A percentile compares a stretch with the other conserved stretches of the same genome.
These are phyloP conservation scores for Hypocryptadius cinnamomeus DNA, from an alignment of 2,113 vertebrate species.

Conservation along the genomic window DNA sequence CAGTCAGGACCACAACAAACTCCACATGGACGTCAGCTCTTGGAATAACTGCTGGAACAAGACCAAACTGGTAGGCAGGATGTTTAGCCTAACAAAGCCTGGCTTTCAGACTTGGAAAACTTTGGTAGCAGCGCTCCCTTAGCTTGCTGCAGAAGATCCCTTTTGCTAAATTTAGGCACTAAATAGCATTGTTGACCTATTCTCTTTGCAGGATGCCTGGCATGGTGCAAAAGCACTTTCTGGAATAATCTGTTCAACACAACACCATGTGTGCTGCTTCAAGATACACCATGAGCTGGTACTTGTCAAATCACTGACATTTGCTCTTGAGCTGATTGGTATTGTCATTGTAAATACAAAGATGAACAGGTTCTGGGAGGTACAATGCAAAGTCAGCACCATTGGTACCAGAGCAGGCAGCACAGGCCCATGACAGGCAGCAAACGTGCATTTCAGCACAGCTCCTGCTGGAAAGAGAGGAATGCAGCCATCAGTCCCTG, in stretches of 20 bases:
- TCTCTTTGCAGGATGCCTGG: not conserved
- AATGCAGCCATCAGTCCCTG: not conserved
- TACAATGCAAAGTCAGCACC: rapidly evolving
- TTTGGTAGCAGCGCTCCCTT: not conserved
- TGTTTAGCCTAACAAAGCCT: not conserved
- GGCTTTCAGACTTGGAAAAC: not conserved
- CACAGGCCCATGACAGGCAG: not conserved
- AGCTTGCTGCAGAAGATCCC: not conserved
- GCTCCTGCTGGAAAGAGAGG: not conserved
- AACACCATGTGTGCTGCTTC: not conserved
- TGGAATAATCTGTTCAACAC: not conserved
- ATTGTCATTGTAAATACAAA: not conserved
- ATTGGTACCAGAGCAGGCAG: not conserved
- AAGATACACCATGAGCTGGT: not conserved
- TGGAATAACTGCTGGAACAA: not conserved
- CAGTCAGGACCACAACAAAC: not conserved
- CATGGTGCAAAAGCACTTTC: not conserved
- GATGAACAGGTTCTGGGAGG: not conserved
- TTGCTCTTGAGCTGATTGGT: not conserved
- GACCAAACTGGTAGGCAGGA: not conserved
- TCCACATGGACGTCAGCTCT: not conserved
- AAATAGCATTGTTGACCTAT: not conserved
- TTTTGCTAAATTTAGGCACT: not conserved
- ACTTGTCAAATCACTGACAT: not conserved
- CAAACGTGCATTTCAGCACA: not conserved